Conservation (phyloP, 2,888 invertebrate species). For the Oligia latruncula region DNA sequence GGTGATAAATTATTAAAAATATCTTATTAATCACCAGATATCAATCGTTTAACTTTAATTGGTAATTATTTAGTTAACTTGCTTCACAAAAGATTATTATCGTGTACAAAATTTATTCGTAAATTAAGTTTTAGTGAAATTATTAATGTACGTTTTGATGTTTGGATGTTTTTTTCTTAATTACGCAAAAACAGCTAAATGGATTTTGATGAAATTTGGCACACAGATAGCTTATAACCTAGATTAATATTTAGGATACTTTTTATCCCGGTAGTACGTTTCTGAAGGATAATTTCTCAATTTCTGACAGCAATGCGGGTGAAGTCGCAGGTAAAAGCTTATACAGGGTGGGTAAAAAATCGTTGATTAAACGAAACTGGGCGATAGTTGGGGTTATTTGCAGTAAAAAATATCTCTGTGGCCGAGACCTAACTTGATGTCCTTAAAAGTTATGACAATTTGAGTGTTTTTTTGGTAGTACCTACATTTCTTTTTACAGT, state of each 20-base stretch:
- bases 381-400: too few species aligned
- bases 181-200: not conserved
- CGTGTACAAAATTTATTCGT: constrained; percentile 57
- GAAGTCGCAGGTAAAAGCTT: not conserved
- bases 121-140: constrained; percentile 61
- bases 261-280: not conserved
- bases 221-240: not conserved
- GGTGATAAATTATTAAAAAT: constrained; percentile 87
- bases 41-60: constrained; percentile 82
- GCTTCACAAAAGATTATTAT: constrained; percentile 69
- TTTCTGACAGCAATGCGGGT: too few species aligned
- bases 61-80: constrained; percentile 82
- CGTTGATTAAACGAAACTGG: too few species aligned
- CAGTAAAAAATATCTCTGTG: too few species aligned
- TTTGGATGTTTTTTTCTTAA: not conserved
- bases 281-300: not conserved
- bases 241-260: too few species aligned
- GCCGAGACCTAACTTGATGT: too few species aligned
- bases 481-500: too few species aligned
- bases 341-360: not conserved
- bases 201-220: not conserved
- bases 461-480: too few species aligned
- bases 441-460: too few species aligned
- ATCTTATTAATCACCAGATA: constrained; percentile 86
- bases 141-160: not conserved